Base-by-base conservation (phyloP, 2,113 vertebrate genomes). In the Oryzias melastigma region DNA sequence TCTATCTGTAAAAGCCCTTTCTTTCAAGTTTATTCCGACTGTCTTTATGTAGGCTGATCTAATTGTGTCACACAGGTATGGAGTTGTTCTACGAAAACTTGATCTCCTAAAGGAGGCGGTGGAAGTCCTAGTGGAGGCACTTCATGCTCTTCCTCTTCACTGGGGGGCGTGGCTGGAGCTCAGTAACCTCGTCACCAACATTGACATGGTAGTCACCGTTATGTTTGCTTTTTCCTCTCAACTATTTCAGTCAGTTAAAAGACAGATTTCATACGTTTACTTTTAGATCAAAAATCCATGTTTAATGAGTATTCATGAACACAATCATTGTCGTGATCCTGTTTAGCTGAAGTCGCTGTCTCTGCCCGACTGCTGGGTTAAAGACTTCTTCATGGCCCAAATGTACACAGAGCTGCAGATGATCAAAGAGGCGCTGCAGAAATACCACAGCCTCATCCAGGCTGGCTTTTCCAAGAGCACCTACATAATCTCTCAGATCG, bases 131-230 rank as follows among this genome's bases (percentile, higher is more conserved):
- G 95, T 98, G 41, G 95, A 97, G 78, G 96, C 95, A 20, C 92
- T 95, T 19, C 96, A 98, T 22, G 84, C 93, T 29, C 91, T 98
- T 54, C 97, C 97, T 72, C 90, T 98, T 81, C 97, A 99, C 5
- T 99, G 97, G 97, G 97, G 97, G 65, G 93, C 97, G 8, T 99
- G 97, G 97, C 87, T 98, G 70, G 97, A 99, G 77, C 95, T 99
- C 43, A 98, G 97, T 84, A 98, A 98, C 87, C 93, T 99, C 53
- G 95, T 99, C 87, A 98, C 95, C 57, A 98, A 98, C 89, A 98
- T 95, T 83, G 97, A 99, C 82, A 99, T 98, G 97, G 97, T 99
- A 93, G 88, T 5, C 41, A 5, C 3, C 6, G 35, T 62, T 50
- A 6, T 58, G 18, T 67, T 68, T 22, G n/a, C n/a, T 29, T 1